Percentiles rank a stretch among this genome's conserved stretches.
phyloP scores from a whole-genome alignment of 2,888 invertebrate genomes.

The Cacoxenus indagator region DNA sequence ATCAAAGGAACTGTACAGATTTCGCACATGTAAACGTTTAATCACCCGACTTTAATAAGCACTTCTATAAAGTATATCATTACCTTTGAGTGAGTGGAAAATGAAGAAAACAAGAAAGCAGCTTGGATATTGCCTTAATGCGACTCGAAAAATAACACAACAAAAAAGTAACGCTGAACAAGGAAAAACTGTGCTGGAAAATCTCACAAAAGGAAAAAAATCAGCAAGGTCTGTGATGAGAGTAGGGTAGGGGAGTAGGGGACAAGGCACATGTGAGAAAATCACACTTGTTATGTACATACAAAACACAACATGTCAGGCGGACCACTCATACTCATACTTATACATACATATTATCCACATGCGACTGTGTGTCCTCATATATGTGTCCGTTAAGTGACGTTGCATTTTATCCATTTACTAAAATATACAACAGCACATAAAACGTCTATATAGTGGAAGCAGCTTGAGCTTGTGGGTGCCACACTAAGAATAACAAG shows the following conservation, averaged over 20 bases:
- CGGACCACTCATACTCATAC: conserved; percentile 42
- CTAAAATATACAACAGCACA: conserved; percentile 31
- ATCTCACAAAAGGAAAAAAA: not conserved
- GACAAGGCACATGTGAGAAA: conserved; percentile 8
- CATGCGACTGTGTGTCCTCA: conserved; percentile 46
- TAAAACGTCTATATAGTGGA: not conserved
- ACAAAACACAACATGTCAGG: conserved; percentile 40
- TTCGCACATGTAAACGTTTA: not conserved
- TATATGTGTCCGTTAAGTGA: conserved; percentile 42
- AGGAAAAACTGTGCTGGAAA: not conserved
- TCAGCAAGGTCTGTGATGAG: not conserved
- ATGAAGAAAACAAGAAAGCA: not conserved
- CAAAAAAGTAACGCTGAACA: not conserved
- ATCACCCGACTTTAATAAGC: not conserved
- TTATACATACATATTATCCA: conserved; percentile 14
- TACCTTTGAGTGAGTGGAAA: not conserved
- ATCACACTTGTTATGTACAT: conserved; percentile 17
- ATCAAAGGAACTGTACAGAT: not conserved
- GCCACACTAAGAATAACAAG: conserved; percentile 25
- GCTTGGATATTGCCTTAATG: conserved; percentile 1
- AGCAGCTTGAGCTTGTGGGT: conserved; percentile 5
- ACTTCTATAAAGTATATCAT: conserved; percentile 5
- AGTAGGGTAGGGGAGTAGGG: not conserved
- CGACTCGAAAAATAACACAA: not conserved
- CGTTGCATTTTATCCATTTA: conserved; percentile 59